Evolutionary conservation across 2,113 vertebrate genomes (phyloP).

Genomic region (Pogona vitticeps): DNA sequence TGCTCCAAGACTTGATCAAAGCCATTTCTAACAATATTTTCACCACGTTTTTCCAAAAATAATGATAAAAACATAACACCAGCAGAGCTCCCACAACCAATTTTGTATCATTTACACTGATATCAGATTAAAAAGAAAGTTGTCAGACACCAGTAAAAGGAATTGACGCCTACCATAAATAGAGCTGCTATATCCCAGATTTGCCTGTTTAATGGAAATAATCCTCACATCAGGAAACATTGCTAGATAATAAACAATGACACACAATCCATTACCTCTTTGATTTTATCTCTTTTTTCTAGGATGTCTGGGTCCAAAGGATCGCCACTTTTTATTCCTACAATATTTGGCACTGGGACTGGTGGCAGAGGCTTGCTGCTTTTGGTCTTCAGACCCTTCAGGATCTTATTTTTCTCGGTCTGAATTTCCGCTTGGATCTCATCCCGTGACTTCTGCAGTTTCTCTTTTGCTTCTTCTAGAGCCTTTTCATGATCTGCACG

Average conservation of each 20-base stretch:
- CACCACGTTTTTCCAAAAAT: no score
- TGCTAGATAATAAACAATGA: background rate
- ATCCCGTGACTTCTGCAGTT: slow-evolving; percentile 92
- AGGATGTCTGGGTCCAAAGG: slow-evolving; percentile 85
- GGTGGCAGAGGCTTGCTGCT: slow-evolving; percentile 85
- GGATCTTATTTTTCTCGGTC: slow-evolving; percentile 93
- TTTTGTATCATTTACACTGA: no score
- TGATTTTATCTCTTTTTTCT: slow-evolving; percentile 95
- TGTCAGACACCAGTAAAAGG: no score
- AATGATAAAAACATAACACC: no score
- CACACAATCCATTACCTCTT: slow-evolving; percentile 84
- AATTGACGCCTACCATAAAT: background rate
- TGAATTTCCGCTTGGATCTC: slow-evolving; percentile 95
- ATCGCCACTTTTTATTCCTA: slow-evolving; percentile 90
- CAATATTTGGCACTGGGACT: slow-evolving; percentile 91
- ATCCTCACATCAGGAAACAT: slow-evolving; percentile 4
- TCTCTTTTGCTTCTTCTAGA: slow-evolving; percentile 97
- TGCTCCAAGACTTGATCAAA: no score
- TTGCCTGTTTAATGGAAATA: background rate
- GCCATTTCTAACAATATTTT: no score
- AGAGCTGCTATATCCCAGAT: background rate
- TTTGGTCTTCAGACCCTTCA: slow-evolving; percentile 89
- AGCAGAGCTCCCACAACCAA: no score
- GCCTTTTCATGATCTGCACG: slow-evolving; percentile 96
- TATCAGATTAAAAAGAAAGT: no score